Percentiles rank a stretch among this genome's conserved stretches.
phyloP scores from a whole-genome alignment of 2,113 vertebrate genomes.

The Talpa occidentalis region DNA sequence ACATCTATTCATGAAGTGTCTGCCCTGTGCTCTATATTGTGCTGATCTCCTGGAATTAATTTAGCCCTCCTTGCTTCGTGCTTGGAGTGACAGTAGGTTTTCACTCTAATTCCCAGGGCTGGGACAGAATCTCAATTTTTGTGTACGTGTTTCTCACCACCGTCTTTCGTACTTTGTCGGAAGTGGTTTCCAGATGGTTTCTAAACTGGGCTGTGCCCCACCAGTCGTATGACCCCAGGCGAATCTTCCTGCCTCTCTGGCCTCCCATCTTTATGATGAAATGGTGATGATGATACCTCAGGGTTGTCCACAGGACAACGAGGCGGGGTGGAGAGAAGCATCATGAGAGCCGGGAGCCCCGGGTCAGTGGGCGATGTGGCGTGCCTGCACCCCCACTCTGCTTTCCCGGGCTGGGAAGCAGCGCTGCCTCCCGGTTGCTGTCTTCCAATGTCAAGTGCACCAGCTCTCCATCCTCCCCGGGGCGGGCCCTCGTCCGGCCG shows the following conservation, averaged over 20 bases:
- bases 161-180: conserved; percentile 11
- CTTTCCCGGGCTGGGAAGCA: background rate
- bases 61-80: background rate
- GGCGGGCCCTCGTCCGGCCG: background rate
- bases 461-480: background rate
- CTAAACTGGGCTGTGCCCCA: conserved; percentile 33
- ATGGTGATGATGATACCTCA: background rate
- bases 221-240: background rate
- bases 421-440: background rate
- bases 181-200: conserved; percentile 15
- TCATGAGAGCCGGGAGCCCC: background rate
- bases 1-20: background rate
- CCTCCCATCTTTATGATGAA: conserved; percentile 2
- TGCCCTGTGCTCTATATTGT: background rate
- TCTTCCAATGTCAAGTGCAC: conserved; percentile 59
- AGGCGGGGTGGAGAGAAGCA: background rate
- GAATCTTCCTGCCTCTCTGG: background rate
- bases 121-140: background rate
- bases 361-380: background rate
- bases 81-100: background rate
- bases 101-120: background rate
- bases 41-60: background rate
- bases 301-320: background rate
- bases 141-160: conserved; percentile 3
- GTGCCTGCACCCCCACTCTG: background rate